These are phyloP conservation scores for Drosophila neutralis DNA, from an alignment of 2,888 invertebrate species.

Conservation along the genomic window DNA sequence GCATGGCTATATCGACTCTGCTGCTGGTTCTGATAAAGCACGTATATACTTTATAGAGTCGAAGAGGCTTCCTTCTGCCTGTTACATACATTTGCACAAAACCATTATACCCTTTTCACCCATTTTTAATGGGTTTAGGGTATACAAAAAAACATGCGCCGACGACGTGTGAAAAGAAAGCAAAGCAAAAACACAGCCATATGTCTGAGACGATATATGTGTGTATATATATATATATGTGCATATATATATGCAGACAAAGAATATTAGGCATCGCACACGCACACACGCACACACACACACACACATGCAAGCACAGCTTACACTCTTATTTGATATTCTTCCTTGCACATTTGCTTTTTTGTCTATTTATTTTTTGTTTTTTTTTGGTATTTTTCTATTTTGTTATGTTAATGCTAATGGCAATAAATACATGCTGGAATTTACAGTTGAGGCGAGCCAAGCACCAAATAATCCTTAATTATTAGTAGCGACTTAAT, in stretches of 20 bases:
- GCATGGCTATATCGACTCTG: no score
- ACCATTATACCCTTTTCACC: no score
- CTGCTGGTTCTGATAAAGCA: no score
- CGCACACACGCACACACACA: not conserved
- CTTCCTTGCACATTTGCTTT: constrained; percentile 1
- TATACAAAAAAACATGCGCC: constrained; percentile 69
- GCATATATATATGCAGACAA: constrained; percentile 18
- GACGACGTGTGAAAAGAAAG: constrained; percentile 50
- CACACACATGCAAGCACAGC: not conserved
- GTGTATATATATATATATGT: constrained; percentile 11
- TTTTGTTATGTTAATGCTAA: constrained; percentile 14
- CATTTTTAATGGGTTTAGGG: no score
- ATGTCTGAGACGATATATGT: not conserved
- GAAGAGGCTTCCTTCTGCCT: no score
- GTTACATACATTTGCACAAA: no score
- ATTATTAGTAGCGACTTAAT: constrained; percentile 56
- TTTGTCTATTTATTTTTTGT: constrained; percentile 10
- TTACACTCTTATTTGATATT: not conserved
- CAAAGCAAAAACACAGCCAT: constrained; percentile 8
- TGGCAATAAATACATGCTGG: constrained; percentile 12
- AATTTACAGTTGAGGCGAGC: constrained; percentile 17
- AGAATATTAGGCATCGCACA: constrained; percentile 32
- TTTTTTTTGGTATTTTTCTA: constrained; percentile 16
- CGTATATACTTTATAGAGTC: no score
- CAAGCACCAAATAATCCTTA: constrained; percentile 41